Evolutionary conservation across 2,888 invertebrate species (phyloP), one percentile per base, ranked within the genome.

Genomic region (Pyrochroa serraticornis): DNA sequence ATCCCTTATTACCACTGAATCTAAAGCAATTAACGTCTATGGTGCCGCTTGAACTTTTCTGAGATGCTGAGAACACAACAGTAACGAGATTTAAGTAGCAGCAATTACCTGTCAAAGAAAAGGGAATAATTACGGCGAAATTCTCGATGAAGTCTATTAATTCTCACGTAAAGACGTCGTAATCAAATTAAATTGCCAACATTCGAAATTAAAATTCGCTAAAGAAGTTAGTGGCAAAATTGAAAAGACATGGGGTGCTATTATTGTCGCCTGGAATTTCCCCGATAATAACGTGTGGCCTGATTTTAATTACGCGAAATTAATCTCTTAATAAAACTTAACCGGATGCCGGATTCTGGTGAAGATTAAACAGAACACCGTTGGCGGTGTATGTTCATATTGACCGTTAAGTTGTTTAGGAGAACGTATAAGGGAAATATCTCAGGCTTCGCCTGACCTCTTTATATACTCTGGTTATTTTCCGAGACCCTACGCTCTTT

Each of bases 131-230:
- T 37, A 39, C 37, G 10, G n/a, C 12, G 7, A 12, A 44, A 44
- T 51, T 13, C 13, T 37, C 35, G 14, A 46, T 46, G 30, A 41
- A 53, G 53, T 46, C 53, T 35, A 53, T 53, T 53, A 53, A 46
- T 45, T 52, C 53, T 46, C 22, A 39, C 31, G 41, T 44, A 55
- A 55, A 55, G 43, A 22, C 42, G 32, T 22, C 22, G 36, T 47
- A 43, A 55, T 55, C 36, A 55, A 55, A 55, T 55, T 47, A 48
- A 48, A 47, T 32, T 43, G 48, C 43, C 36, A 42, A 36, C 54
- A 54, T 47, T 54, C 5, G 43, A 55, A 55, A 55, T 55, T 55
- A 55, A 55, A 55, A 55, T 42, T 54, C 43, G 54, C 31, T 41
- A 48, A 48, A 48, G 43, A 47, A 35, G 12, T 55, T 55, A 42